phyloP scores from a whole-genome alignment of 2,797 vertebrate species.

The Momotus momota region DNA sequence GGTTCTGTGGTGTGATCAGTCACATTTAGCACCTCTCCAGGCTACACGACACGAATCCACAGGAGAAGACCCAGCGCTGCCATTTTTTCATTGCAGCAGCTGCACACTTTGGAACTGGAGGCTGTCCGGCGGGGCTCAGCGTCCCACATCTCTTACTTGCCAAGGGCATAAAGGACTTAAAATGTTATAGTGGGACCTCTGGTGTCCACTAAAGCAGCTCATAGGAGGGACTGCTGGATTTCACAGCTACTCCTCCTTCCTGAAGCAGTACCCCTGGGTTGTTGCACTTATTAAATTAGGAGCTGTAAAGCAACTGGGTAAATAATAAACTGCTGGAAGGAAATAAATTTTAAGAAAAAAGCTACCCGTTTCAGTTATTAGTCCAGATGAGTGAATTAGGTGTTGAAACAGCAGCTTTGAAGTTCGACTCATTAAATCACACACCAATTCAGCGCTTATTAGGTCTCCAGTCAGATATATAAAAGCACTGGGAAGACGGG shows the following conservation, averaged over 20 bases:
- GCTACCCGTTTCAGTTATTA: constrained; percentile 49
- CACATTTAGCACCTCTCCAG: not conserved
- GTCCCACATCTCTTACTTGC: not conserved
- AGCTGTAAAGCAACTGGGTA: constrained; percentile 50
- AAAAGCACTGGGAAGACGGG: not conserved
- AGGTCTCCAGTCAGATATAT: constrained; percentile 52
- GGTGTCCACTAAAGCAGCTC: constrained; percentile 1
- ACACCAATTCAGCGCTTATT: constrained; percentile 42
- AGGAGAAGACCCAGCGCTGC: not conserved
- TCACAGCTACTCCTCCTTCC: constrained; percentile 19
- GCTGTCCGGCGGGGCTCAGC: not conserved
- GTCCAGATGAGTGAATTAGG: constrained; percentile 61
- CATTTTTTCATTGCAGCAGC: not conserved
- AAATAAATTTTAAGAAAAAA: not conserved
- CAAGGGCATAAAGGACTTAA: not conserved
- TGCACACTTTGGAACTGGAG: not conserved
- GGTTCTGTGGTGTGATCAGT: rapidly evolving
- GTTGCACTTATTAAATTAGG: constrained; percentile 55
- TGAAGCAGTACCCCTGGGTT: constrained; percentile 33
- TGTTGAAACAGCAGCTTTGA: constrained; percentile 56
- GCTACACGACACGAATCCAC: not conserved
- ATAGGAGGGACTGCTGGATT: not conserved
- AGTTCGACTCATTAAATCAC: constrained; percentile 55
- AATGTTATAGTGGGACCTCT: not conserved
- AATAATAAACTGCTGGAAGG: constrained; percentile 51